Conservation (phyloP, 1,140 invertebrate species). For the Venturia canescens region DNA sequence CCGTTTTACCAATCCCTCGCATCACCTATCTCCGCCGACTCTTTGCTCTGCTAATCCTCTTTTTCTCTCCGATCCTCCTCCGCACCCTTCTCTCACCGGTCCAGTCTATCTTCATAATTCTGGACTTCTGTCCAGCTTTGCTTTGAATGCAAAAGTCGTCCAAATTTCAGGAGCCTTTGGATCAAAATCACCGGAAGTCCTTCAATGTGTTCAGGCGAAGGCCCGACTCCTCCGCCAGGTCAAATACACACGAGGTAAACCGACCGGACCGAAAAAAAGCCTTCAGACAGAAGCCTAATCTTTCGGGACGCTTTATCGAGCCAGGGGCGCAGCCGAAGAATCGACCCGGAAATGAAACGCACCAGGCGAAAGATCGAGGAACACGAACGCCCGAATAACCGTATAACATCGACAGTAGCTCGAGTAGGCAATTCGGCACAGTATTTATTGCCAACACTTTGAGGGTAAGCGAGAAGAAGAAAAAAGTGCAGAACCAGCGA, state of each 20-base stretch:
- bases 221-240: no score
- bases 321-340: no score
- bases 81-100: not conserved
- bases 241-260: no score
- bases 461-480: conserved; percentile 38
- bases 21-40: conserved; percentile 2
- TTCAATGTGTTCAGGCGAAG: no score
- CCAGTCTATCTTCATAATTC: conserved; percentile 9
- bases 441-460: conserved; percentile 61
- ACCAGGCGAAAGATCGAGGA: conserved; percentile 16
- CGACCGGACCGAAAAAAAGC: no score
- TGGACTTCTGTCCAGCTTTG: not conserved
- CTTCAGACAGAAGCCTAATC: no score
- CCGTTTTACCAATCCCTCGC: conserved; percentile 34
- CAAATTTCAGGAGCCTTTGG: no score
- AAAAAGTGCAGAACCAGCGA: conserved; percentile 59
- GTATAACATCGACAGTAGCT: conserved; percentile 27
- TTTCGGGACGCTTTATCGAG: no score
- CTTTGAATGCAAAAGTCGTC: not conserved
- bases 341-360: not conserved
- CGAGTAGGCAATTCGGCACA: conserved; percentile 52
- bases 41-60: conserved; percentile 10
- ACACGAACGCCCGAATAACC: conserved; percentile 9
- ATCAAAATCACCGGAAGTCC: no score
- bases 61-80: not conserved